Base-by-base conservation (phyloP, 2,797 vertebrate species). In the Coccyzus lansbergi region DNA sequence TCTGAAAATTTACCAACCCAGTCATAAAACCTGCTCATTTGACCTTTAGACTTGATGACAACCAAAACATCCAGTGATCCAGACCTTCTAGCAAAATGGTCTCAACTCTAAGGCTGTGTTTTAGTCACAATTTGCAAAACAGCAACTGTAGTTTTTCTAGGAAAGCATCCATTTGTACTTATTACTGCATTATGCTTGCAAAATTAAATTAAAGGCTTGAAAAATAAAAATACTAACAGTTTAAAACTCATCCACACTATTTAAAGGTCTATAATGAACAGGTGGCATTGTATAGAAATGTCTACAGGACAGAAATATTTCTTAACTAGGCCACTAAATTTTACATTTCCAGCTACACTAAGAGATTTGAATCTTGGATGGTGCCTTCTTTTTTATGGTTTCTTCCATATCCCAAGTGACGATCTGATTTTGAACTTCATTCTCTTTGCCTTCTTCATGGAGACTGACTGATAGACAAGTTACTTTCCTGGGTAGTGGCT, bases 11-110 rank as follows among this genome's bases (percentile, higher is more conserved):
- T 84, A 87, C 70, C 53, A 91, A 22, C 42, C 67, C 74, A 70
- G 64, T 60, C 56, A 93, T 67, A 77, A 94, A 93, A 79, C 74
- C 83, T 92, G 44, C 9, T 88, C 28, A 36, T 93, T 51, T 91
- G 70, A 74, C 56, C 70, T 70, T 86, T 84, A 70, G 64, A 56
- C 18, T 76, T 82, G 46, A 74, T 3, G 3, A 79, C 72, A 88
- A 53, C 75, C 38, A 70, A 82, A 94, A 91, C 33, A 48, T 33
- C 22, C 53, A 77, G 36, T 53, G 33, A 52, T 80, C 38, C 38
- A 38, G 38, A 67, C 28, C 2, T 88, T 4, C 40, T 91, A 49
- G 52, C 83, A 91, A 90, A 93, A 91, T 46, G 53, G 2, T 7
- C 8, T 51, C 70, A 86, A 29, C 17, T 83, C 36, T 40, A 82